Evolutionary conservation across 2,113 vertebrate species (phyloP), one percentile per base, ranked within the genome.

Genomic region (Elaphurus davidianus): DNA sequence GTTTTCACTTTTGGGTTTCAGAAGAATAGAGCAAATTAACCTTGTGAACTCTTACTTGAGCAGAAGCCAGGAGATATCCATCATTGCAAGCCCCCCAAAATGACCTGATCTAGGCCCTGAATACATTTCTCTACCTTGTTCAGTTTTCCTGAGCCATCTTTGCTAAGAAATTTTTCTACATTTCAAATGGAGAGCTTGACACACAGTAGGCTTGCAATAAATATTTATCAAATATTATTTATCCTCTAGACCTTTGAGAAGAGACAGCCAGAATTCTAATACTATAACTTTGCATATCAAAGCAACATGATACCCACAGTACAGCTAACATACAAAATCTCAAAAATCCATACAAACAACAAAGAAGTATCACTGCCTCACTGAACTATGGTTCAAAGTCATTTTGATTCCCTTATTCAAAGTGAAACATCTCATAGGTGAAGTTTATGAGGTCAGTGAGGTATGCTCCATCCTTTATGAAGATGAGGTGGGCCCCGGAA

Each of bases 1-100:
- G 54, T 96, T 84, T 97, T 91, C 93, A 93, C 55, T 97, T 98
- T 93, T 64, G 97, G 79, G 91, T 96, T 98, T 98, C 89, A 64
- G 83, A 93, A 96, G 76, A 89, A 93, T 74, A 62, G 52, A 97
- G 52, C 86, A 97, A 97, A 98, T 97, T 97, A 98, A 96, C 93
- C 96, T 98, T 89, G 30, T 97, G 89, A 94, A 98, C 96, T 95
- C 45, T 52, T 71, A 71, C 86, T 86, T 96, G 87, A 90, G 82
- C 55, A 47, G 81, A 96, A 95, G n/a, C 90, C 95, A 92, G 79
- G 89, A 93, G 47, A 93, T 79, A 57, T 90, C 76, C 83, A 96
- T 94, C 85, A 90, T 5, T 28, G 60, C 4, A 59, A 62, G 50
- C 23, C 27, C 88, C 23, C 27, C 79, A 67, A 79, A 88, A 97